Percentiles rank a stretch among this genome's conserved stretches.
These are phyloP conservation scores for Brachionichthys hirsutus DNA, from an alignment of 2,113 vertebrate species.

Conservation along the genomic window DNA sequence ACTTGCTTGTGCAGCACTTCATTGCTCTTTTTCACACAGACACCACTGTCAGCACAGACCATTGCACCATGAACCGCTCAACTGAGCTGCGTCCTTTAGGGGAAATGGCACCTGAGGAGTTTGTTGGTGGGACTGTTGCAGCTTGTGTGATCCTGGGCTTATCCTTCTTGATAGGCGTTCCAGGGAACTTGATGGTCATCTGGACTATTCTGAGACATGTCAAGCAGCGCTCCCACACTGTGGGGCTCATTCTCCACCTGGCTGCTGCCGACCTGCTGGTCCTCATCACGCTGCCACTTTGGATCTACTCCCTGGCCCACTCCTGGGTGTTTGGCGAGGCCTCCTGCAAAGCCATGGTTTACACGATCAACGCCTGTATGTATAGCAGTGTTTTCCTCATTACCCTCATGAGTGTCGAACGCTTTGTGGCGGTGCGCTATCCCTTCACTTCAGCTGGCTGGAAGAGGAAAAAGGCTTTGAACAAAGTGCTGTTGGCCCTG, in stretches of 20 bases:
- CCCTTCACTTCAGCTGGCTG: constrained; percentile 68
- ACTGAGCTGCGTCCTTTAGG: constrained; percentile 2
- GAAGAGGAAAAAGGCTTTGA: constrained; percentile 69
- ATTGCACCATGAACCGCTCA: constrained; percentile 60
- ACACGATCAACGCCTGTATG: constrained; percentile 75
- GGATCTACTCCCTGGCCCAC: constrained; percentile 77
- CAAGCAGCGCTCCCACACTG: constrained; percentile 75
- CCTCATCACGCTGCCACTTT: constrained; percentile 79
- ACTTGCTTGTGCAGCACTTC: constrained; percentile 54
- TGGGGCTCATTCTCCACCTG: constrained; percentile 76
- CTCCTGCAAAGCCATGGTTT: constrained; percentile 74
- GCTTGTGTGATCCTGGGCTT: constrained; percentile 73
- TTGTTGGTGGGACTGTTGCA: constrained; percentile 44
- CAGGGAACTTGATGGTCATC: constrained; percentile 79
- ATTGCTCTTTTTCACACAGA: constrained; percentile 46
- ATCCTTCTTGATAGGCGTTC: constrained; percentile 73
- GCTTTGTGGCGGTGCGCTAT: constrained; percentile 74
- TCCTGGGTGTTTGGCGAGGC: constrained; percentile 77
- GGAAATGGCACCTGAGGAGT: constrained; percentile 57
- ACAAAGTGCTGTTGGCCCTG: constrained; percentile 64
- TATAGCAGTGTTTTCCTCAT: constrained; percentile 81
- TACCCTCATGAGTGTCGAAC: constrained; percentile 78
- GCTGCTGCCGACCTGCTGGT: constrained; percentile 77
- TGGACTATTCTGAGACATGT: constrained; percentile 78
- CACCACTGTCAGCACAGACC: constrained; percentile 54